phyloP scores from a whole-genome alignment of 2,888 invertebrate species.

The Lucinisca nassula region DNA sequence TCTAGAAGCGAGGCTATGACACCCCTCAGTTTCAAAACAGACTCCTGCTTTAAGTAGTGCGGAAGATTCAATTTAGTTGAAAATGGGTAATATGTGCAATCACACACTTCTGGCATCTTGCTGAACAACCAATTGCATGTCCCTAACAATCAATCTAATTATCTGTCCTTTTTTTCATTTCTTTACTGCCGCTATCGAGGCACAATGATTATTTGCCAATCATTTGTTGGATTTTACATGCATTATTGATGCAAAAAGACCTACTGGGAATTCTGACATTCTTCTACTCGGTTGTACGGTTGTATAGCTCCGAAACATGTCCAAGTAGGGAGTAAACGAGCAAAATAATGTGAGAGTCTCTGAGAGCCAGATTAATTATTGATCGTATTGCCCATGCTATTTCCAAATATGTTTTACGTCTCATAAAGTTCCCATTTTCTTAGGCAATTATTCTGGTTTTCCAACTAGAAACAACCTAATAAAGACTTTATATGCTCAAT shows the following conservation, averaged over 20 bases:
- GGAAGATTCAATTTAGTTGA: too few species aligned
- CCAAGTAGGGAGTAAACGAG: neutral
- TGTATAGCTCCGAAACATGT: neutral
- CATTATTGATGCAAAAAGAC: slow-evolving; percentile 52
- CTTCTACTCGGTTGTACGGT: neutral
- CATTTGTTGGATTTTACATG: slow-evolving; percentile 45
- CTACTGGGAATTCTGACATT: slow-evolving; percentile 28
- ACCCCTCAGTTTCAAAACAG: too few species aligned
- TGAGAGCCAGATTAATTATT: slow-evolving; percentile 61
- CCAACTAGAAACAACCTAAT: slow-evolving; percentile 28
- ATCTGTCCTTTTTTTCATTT: neutral
- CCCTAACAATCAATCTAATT: neutral
- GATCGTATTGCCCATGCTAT: slow-evolving; percentile 49
- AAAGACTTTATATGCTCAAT: slow-evolving; percentile 8
- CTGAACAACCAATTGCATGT: neutral
- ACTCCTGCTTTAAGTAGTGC: too few species aligned
- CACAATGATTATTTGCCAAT: slow-evolving; percentile 31
- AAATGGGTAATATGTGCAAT: too few species aligned
- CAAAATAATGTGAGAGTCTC: neutral
- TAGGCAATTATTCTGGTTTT: slow-evolving; percentile 29
- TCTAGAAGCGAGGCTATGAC: too few species aligned
- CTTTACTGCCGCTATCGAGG: neutral
- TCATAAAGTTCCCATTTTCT: slow-evolving; percentile 62
- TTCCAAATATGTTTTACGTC: slow-evolving; percentile 59
- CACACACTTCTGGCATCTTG: neutral